A percentile compares a stretch with the other conserved stretches of the same genome.
phyloP scores from a whole-genome alignment of 2,888 invertebrate genomes.

The Petrophora chlorosata region DNA sequence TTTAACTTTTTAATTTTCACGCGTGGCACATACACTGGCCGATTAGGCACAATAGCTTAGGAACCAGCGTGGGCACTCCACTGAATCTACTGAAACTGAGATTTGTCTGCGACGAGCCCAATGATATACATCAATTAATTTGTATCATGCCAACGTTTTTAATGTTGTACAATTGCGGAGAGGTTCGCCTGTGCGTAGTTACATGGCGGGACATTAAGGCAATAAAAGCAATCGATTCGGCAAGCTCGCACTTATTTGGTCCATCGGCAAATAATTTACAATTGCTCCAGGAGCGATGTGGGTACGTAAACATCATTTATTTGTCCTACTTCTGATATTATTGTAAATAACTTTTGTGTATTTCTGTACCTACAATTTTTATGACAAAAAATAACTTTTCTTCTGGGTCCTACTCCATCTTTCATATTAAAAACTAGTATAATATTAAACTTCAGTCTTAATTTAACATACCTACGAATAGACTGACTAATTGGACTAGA shows the following conservation, averaged over 20 bases:
- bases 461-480: no score
- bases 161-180: slow-evolving; percentile 39
- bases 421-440: no score
- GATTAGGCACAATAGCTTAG: slow-evolving; percentile 6
- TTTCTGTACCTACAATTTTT: no score
- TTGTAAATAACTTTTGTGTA: no score
- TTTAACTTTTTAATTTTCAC: slow-evolving; percentile 22
- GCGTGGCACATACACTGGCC: slow-evolving; percentile 14
- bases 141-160: slow-evolving; percentile 55
- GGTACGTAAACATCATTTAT: slow-evolving; percentile 7
- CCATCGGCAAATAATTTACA: slow-evolving; percentile 35
- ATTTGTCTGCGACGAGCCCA: slow-evolving; percentile 50
- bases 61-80: slow-evolving; percentile 3
- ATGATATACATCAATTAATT: slow-evolving; percentile 74
- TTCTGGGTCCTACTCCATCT: no score
- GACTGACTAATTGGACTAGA: no score
- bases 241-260: slow-evolving; percentile 14
- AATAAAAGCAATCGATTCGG: slow-evolving; percentile 34
- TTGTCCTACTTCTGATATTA: slow-evolving; percentile 12
- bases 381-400: no score
- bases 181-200: slow-evolving; percentile 15
- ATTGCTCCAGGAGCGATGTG: slow-evolving; percentile 23
- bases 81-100: slow-evolving; percentile 51
- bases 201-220: slow-evolving; percentile 23
- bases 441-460: no score